Conservation (phyloP, 2,113 vertebrate genomes). For the Mormoops blainvillei region DNA sequence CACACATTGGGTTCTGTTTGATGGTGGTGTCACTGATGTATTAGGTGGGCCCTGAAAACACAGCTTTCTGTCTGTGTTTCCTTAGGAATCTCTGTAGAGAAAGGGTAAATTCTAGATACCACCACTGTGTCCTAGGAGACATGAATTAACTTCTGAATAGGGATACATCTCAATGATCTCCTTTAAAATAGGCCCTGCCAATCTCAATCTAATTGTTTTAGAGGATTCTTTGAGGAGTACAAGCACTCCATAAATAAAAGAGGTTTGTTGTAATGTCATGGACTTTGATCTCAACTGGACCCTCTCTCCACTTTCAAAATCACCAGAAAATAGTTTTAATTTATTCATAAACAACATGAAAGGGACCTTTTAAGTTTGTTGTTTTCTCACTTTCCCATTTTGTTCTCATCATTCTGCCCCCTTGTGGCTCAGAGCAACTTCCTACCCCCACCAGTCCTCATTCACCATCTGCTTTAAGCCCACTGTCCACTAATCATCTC, state of each 20-base stretch:
- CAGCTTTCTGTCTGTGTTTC: not conserved
- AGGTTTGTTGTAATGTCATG: not conserved
- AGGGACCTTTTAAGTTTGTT: not conserved
- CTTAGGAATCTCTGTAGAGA: not conserved
- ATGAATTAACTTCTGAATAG: not conserved
- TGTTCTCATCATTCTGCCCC: not conserved
- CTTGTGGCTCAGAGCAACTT: not conserved
- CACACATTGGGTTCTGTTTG: not conserved
- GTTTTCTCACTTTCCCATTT: not conserved
- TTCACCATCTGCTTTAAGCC: not conserved
- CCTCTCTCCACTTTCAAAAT: not conserved
- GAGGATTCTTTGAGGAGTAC: not conserved
- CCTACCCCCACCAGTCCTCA: fast-evolving
- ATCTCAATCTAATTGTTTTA: not conserved
- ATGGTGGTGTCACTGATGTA: not conserved
- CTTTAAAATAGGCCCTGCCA: not conserved
- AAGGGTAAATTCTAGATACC: not conserved
- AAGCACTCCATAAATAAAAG: not conserved
- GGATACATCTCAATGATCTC: not conserved
- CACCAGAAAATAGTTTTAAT: not conserved
- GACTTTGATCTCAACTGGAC: not conserved
- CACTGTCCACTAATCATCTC: not conserved
- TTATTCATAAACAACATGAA: not conserved
- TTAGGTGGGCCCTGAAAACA: not conserved
- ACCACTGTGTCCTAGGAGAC: not conserved